phyloP scores from a whole-genome alignment of 2,888 invertebrate species.

The Hypselothyrea guttata region DNA sequence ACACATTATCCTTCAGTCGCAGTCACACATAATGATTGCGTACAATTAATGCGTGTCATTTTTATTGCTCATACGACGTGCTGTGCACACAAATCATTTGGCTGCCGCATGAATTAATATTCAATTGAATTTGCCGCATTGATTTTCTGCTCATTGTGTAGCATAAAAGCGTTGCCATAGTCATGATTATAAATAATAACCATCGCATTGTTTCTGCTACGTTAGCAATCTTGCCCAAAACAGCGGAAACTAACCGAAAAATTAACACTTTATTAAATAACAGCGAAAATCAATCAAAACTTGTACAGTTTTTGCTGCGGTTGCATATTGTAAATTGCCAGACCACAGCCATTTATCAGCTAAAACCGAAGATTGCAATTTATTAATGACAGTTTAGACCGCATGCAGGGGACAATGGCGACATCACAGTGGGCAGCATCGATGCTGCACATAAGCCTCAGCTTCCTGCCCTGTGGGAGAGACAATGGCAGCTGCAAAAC shows the following conservation, averaged over 20 bases:
- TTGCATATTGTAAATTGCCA: conserved; percentile 56
- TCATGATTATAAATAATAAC: conserved; percentile 8
- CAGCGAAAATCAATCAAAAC: conserved; percentile 9
- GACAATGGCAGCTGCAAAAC: conserved; percentile 29
- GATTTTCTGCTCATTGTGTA: conserved; percentile 55
- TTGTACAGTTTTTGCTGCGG: conserved; percentile 40
- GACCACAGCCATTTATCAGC: conserved; percentile 68
- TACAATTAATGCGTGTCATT: conserved; percentile 53
- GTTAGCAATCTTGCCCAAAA: not conserved
- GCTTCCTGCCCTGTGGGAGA: not conserved
- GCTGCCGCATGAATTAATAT: conserved; percentile 8
- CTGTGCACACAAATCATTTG: conserved; percentile 53
- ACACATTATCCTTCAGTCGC: conserved; percentile 8
- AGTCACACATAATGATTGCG: conserved; percentile 19
- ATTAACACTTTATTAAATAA: conserved; percentile 18
- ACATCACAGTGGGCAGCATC: not conserved
- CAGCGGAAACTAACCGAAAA: conserved; percentile 1
- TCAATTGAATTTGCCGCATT: conserved; percentile 55
- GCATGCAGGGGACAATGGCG: conserved; percentile 40
- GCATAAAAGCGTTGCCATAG: conserved; percentile 16
- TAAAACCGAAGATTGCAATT: conserved; percentile 61
- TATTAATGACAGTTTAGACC: conserved; percentile 67
- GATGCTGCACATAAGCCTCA: not conserved
- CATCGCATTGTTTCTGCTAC: conserved; percentile 16
- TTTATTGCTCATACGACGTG: conserved; percentile 68